These are phyloP conservation scores for Polietes domitor DNA, from an alignment of 2,888 invertebrate species.

Conservation along the genomic window DNA sequence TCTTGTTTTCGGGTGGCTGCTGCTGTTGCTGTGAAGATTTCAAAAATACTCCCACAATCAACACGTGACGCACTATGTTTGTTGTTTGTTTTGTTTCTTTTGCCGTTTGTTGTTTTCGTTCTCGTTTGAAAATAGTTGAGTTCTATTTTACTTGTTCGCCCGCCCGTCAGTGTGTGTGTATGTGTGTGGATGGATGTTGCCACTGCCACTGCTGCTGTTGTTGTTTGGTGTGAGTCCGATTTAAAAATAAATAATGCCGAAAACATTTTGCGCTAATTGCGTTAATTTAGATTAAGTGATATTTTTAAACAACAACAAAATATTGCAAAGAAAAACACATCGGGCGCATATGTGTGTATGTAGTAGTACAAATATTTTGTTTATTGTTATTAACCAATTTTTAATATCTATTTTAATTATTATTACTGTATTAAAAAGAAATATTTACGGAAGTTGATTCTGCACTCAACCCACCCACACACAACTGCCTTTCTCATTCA, in stretches of 20 bases:
- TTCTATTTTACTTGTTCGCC: neutral
- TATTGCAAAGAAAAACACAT: neutral
- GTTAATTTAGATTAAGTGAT: conserved; percentile 22
- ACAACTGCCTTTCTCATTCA: too few species aligned
- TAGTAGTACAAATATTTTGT: neutral
- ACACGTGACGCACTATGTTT: conserved; percentile 19
- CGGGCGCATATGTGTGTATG: neutral
- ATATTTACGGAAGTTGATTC: too few species aligned
- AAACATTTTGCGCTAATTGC: conserved; percentile 5
- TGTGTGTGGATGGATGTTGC: neutral
- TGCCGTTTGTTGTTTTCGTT: neutral
- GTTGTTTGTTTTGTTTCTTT: neutral
- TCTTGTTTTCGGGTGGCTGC: neutral
- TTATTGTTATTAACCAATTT: neutral
- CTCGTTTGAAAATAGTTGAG: neutral
- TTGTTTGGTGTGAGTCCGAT: neutral
- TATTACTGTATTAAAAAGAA: neutral
- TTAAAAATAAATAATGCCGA: conserved; percentile 14
- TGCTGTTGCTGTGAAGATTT: conserved; percentile 1
- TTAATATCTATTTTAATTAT: neutral
- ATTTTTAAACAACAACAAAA: conserved; percentile 1
- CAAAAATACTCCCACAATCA: neutral
- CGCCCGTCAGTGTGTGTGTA: neutral
- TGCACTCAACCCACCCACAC: too few species aligned
- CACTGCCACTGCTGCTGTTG: too few species aligned